phyloP scores from a whole-genome alignment of 1,140 invertebrate species.

The Halictus rubicundus region DNA sequence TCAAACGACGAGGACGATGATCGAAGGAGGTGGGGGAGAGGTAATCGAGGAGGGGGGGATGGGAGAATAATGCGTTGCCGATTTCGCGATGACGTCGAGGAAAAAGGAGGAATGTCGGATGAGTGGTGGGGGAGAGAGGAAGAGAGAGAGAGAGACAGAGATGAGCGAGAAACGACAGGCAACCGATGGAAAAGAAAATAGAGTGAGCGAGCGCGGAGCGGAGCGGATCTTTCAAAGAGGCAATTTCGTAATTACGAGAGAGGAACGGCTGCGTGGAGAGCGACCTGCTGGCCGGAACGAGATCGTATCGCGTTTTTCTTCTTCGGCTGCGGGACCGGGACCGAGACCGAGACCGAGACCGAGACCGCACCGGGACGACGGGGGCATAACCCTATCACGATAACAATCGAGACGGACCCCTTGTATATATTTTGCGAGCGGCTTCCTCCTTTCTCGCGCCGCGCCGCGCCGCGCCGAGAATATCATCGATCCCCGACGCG shows the following conservation, averaged over 20 bases:
- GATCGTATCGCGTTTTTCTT: slow-evolving; percentile 67
- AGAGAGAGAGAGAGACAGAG: background rate
- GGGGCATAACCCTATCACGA: slow-evolving; percentile 61
- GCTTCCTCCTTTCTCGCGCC: slow-evolving; percentile 42
- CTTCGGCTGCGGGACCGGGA: slow-evolving; percentile 35
- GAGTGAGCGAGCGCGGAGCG: slow-evolving; percentile 52
- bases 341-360: slow-evolving; percentile 9
- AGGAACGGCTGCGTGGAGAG: slow-evolving; percentile 52
- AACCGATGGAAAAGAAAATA: slow-evolving; percentile 64
- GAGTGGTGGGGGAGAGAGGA: background rate
- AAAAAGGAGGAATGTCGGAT: slow-evolving; percentile 50
- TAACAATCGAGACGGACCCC: slow-evolving; percentile 51
- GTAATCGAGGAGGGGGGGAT: slow-evolving; percentile 32
- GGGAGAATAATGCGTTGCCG: slow-evolving; percentile 67
- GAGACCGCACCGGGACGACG: slow-evolving; percentile 41
- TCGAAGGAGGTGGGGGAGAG: background rate
- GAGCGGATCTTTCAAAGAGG: slow-evolving; percentile 70
- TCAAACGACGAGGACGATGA: background rate
- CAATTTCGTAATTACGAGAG: slow-evolving; percentile 72
- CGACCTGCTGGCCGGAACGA: slow-evolving; percentile 68
- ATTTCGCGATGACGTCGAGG: slow-evolving; percentile 64
- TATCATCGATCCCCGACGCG: no score
- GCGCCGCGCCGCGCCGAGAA: no score
- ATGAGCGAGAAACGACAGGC: slow-evolving; percentile 52
- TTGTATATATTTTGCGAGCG: slow-evolving; percentile 57